Conservation (phyloP, 2,888 invertebrate genomes). For the Microdon myrmicae region DNA sequence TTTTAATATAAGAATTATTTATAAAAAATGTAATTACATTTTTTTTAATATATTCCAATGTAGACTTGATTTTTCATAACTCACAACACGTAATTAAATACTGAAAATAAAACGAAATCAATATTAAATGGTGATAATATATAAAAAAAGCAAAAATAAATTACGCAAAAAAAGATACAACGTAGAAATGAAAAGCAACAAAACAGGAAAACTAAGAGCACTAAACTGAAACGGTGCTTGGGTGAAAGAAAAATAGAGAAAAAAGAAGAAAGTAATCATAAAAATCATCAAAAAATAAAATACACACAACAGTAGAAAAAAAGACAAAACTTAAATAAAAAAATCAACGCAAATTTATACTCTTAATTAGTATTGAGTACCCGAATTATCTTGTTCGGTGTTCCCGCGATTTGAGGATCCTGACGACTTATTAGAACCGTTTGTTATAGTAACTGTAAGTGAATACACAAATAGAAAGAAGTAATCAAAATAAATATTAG, state of each 20-base stretch:
- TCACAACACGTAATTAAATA: conserved; percentile 67
- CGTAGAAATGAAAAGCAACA: conserved; percentile 10
- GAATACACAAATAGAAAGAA: not conserved
- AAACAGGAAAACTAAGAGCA: not conserved
- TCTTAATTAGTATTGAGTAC: conserved; percentile 55
- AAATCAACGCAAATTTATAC: conserved; percentile 22
- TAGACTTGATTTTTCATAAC: conserved; percentile 48
- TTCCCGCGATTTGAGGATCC: conserved; percentile 67
- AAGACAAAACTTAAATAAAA: conserved; percentile 7
- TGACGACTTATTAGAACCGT: conserved; percentile 67
- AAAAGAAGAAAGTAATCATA: conserved; percentile 4
- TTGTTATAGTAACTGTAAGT: conserved; percentile 62
- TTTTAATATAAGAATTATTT: conserved; percentile 30
- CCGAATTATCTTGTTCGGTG: conserved; percentile 66
- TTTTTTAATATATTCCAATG: conserved; percentile 49
- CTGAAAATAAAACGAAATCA: conserved; percentile 54
- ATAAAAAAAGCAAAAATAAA: conserved; percentile 17
- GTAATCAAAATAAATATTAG: not conserved
- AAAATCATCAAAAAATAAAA: conserved; percentile 10
- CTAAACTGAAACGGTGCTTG: not conserved
- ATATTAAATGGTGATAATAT: conserved; percentile 25
- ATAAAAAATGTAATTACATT: conserved; percentile 35
- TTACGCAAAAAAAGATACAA: conserved; percentile 13
- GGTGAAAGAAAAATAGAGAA: not conserved
- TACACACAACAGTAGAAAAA: conserved; percentile 1